phyloP scores from a whole-genome alignment of 2,797 vertebrate genomes.

The Taenioides sp. region DNA sequence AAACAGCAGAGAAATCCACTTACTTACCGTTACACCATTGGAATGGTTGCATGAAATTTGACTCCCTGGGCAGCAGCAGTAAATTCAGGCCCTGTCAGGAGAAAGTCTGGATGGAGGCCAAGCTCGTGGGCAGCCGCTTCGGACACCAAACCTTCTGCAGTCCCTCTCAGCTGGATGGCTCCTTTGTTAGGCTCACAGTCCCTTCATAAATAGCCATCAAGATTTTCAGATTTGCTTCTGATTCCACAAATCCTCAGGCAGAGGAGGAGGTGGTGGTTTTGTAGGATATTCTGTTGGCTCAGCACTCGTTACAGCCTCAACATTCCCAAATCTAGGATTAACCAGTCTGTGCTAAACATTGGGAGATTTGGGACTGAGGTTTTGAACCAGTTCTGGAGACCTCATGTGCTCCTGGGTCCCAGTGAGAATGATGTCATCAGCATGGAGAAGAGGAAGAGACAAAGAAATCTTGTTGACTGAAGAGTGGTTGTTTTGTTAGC shows the following conservation, averaged over 20 bases:
- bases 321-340: conserved; percentile 76
- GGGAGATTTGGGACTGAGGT: conserved; percentile 53
- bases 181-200: conserved; percentile 28
- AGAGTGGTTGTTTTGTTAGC: conserved; percentile 38
- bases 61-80: conserved; percentile 69
- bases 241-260: conserved; percentile 64
- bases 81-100: conserved; percentile 67
- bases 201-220: conserved; percentile 49
- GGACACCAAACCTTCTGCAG: conserved; percentile 47
- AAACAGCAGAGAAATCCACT: conserved; percentile 55
- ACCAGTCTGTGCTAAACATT: conserved; percentile 52
- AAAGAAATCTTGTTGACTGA: conserved; percentile 65
- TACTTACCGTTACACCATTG: conserved; percentile 85
- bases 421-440: conserved; percentile 66
- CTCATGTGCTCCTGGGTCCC: conserved; percentile 63
- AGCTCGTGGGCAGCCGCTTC: conserved; percentile 41
- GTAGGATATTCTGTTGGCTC: conserved; percentile 56
- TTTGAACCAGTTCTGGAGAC: conserved; percentile 52
- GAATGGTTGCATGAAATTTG: conserved; percentile 84
- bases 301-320: conserved; percentile 56
- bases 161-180: conserved; percentile 37
- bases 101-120: conserved; percentile 53
- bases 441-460: conserved; percentile 46
- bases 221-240: conserved; percentile 56
- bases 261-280: conserved; percentile 29